Evolutionary conservation across 2,113 vertebrate species (phyloP).

Genomic region (Psettodes erumei): DNA sequence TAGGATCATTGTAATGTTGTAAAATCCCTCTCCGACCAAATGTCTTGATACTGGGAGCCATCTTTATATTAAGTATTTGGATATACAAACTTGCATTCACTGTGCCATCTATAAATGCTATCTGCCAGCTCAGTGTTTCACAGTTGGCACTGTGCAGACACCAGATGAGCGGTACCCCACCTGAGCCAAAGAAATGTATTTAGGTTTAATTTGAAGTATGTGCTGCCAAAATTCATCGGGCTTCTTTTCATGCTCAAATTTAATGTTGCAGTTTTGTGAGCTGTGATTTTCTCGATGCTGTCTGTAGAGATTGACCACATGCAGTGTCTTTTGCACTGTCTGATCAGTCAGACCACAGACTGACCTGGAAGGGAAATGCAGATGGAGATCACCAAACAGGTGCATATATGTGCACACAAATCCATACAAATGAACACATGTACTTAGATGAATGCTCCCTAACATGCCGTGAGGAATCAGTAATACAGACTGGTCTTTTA

Average conservation of each 20-base stretch:
- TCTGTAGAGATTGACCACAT: not conserved
- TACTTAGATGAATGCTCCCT: not conserved
- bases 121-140: not conserved
- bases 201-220: not conserved
- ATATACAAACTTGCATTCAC: too few relatives aligned
- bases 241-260: not conserved
- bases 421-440: not conserved
- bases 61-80: not conserved
- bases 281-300: not conserved
- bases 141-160: not conserved
- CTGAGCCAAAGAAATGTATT: not conserved
- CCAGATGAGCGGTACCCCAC: not conserved
- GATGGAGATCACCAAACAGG: not conserved
- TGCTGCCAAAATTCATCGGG: not conserved
- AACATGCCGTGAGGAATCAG: not conserved
- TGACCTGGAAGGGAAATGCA: slow-evolving; percentile 26
- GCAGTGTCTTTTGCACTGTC: not conserved
- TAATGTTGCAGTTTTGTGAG: not conserved
- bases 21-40: not conserved
- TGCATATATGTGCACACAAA: not conserved
- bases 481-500: not conserved
- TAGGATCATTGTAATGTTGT: too few relatives aligned
- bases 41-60: not conserved
- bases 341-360: slow-evolving; percentile 36
- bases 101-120: not conserved